Evolutionary conservation across 2,797 vertebrate genomes (phyloP).

Genomic region (Lithobates sylvaticus): DNA sequence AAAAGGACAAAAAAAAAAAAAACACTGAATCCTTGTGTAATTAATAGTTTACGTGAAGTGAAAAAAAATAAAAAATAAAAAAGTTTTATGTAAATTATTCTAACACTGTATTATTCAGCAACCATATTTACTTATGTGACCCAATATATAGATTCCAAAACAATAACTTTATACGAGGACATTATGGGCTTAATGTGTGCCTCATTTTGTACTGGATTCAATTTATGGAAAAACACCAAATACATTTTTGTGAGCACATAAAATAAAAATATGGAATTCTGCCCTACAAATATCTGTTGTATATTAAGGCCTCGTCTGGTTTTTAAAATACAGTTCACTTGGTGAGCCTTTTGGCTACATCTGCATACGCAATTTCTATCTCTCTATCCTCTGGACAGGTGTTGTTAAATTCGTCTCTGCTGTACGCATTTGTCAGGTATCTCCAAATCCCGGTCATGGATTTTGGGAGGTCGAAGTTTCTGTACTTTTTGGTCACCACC

Average conservation of each 20-base stretch:
- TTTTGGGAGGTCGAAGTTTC: slow-evolving; percentile 95
- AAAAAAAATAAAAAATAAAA: not conserved
- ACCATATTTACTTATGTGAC: not conserved
- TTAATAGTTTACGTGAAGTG: not conserved
- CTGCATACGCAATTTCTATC: slow-evolving; percentile 95
- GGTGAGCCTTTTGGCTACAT: slow-evolving; percentile 96
- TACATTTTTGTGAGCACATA: not conserved
- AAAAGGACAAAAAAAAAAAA: not conserved
- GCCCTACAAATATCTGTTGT: slow-evolving; percentile 5
- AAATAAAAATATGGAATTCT: not conserved
- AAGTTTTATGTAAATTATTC: not conserved
- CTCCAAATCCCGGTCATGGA: slow-evolving; percentile 93
- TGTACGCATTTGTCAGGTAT: slow-evolving; percentile 93
- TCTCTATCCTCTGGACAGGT: slow-evolving; percentile 97
- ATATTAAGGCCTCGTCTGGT: slow-evolving; percentile 43
- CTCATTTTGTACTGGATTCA: slow-evolving; percentile 1
- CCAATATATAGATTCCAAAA: slow-evolving; percentile 25
- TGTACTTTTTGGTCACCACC: slow-evolving; percentile 97
- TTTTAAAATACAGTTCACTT: slow-evolving; percentile 79
- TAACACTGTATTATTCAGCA: not conserved
- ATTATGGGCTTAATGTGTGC: not conserved
- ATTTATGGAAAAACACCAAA: not conserved
- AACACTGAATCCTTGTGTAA: not conserved
- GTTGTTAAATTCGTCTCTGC: slow-evolving; percentile 96
- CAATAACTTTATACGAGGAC: not conserved